These are phyloP conservation scores for Cheilosia pagana DNA, from an alignment of 2,888 invertebrate genomes.

Conservation along the genomic window DNA sequence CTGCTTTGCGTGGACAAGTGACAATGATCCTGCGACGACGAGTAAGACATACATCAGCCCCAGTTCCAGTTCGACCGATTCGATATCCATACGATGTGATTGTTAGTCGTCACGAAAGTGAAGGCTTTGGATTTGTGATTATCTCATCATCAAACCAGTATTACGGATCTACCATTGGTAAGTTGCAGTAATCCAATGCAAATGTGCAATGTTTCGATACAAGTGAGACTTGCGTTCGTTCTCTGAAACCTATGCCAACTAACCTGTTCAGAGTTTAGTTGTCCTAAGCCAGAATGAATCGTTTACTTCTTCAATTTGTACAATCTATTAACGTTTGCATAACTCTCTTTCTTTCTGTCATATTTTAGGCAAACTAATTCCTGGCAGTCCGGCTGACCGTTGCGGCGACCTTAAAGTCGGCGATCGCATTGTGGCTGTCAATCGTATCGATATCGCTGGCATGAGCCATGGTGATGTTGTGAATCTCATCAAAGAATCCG, in stretches of 20 bases:
- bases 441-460: constrained; percentile 94
- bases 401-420: constrained; percentile 96
- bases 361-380: constrained; percentile 93
- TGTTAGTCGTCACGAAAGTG: constrained; percentile 94
- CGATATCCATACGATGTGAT: constrained; percentile 94
- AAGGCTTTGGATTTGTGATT: constrained; percentile 99
- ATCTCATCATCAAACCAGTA: constrained; percentile 95
- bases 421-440: constrained; percentile 97
- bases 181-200: constrained; percentile 5
- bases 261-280: no score
- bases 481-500: constrained; percentile 98
- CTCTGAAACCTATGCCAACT: no score
- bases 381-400: constrained; percentile 97
- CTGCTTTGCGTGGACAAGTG: constrained; percentile 94
- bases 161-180: constrained; percentile 93
- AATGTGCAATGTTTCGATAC: no score
- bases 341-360: constrained; percentile 22
- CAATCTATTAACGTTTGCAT: not conserved
- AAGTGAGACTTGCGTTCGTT: no score
- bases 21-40: constrained; percentile 89
- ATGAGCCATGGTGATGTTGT: constrained; percentile 98
- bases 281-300: no score
- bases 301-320: no score
- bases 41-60: constrained; percentile 80
- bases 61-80: constrained; percentile 70